A percentile compares a stretch with the other conserved stretches of the same genome.
phyloP scores from a whole-genome alignment of 2,113 vertebrate species.

The Poecile atricapillus region DNA sequence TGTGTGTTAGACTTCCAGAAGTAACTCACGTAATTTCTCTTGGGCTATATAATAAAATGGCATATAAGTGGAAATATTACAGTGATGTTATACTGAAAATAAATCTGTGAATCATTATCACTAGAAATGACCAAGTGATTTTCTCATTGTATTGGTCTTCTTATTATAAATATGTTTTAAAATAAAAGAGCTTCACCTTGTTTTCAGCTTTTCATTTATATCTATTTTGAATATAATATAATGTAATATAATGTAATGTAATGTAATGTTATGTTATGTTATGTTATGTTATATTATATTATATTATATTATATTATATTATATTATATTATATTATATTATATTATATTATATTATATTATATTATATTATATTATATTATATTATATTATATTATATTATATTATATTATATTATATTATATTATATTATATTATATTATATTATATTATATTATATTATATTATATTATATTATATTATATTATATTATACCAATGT shows the following conservation, averaged over 20 bases:
- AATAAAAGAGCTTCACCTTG: not conserved
- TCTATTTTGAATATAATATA: not conserved
- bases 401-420: not conserved
- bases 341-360: not conserved
- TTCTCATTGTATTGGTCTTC: not conserved
- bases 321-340: too few relatives aligned
- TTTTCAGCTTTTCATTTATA: not conserved
- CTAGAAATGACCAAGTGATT: not conserved
- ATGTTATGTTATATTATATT: not conserved
- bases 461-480: not conserved
- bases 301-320: not conserved
- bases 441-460: too few relatives aligned
- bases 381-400: not conserved
- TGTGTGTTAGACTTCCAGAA: not conserved
- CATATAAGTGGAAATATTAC: not conserved
- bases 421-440: not conserved
- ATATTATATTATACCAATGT: not conserved
- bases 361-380: not conserved
- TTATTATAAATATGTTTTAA: not conserved
- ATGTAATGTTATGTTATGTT: too few relatives aligned
- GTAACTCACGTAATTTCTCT: not conserved
- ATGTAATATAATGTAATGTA: not conserved
- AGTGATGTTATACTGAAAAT: not conserved
- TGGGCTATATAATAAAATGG: not conserved
- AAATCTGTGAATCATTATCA: not conserved